Evolutionary conservation across 2,113 vertebrate species (phyloP).

Genomic region (Chunga burmeisteri): DNA sequence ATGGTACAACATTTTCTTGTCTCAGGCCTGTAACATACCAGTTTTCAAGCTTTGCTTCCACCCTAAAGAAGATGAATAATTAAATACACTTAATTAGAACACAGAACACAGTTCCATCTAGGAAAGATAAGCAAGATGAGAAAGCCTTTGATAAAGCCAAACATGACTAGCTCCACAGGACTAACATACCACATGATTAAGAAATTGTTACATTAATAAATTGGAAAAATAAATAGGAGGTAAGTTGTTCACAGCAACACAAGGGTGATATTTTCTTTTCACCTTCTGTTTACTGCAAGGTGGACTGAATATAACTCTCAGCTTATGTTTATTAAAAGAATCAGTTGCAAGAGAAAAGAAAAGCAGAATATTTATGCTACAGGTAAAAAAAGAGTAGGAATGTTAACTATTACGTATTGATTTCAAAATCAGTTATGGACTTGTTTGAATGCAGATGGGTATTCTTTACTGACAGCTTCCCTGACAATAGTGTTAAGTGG

Average conservation of each 20-base stretch:
- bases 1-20: constrained; percentile 83
- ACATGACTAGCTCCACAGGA: not conserved
- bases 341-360: not conserved
- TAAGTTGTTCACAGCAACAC: not conserved
- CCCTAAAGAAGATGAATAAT: constrained; percentile 68
- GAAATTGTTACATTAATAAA: not conserved
- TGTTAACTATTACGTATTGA: not conserved
- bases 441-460: not conserved
- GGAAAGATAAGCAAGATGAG: not conserved
- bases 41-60: constrained; percentile 89
- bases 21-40: constrained; percentile 92
- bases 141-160: not conserved
- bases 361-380: not conserved
- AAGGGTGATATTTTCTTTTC: not conserved
- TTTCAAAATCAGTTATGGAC: not conserved
- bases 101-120: not conserved
- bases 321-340: not conserved
- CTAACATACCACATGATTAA: not conserved
- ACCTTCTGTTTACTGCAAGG: not conserved
- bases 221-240: not conserved
- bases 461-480: not conserved
- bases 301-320: not conserved
- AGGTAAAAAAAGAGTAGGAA: not conserved
- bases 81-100: not conserved
- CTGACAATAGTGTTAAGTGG: not conserved